Evolutionary conservation across 2,797 vertebrate genomes (phyloP).

Genomic region (Eremophila alpestris): DNA sequence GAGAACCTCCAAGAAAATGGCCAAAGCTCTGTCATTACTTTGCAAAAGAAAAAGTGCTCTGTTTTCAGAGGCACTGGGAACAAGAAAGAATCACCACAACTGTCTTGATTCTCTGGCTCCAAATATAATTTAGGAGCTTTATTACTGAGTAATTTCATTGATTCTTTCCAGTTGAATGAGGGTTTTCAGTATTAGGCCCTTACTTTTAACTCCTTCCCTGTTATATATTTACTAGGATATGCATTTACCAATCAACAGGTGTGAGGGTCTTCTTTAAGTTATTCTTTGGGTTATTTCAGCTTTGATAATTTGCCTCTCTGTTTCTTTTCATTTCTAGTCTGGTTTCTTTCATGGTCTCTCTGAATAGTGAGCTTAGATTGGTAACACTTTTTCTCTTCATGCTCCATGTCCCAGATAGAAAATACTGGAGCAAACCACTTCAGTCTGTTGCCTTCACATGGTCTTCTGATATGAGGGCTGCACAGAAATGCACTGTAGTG

Average conservation of each 20-base stretch:
- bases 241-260: neutral
- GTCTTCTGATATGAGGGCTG: neutral
- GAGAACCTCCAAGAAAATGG: neutral
- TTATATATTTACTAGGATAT: neutral
- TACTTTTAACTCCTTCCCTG: neutral
- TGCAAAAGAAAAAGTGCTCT: neutral
- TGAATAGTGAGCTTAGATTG: neutral
- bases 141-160: neutral
- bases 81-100: neutral
- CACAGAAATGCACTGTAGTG: accelerated
- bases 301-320: neutral
- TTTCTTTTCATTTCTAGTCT: neutral
- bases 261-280: neutral
- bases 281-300: neutral
- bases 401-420: neutral
- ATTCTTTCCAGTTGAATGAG: neutral
- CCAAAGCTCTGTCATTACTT: neutral
- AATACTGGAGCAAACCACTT: neutral
- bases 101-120: neutral
- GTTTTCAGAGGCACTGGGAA: neutral
- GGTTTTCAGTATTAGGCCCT: neutral
- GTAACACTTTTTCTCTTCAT: neutral
- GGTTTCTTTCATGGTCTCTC: neutral
- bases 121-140: neutral
- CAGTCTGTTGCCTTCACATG: neutral